A percentile compares a stretch with the other conserved stretches of the same genome.
Conservation (phyloP, 2,888 invertebrate species). For the Drepana falcataria region DNA sequence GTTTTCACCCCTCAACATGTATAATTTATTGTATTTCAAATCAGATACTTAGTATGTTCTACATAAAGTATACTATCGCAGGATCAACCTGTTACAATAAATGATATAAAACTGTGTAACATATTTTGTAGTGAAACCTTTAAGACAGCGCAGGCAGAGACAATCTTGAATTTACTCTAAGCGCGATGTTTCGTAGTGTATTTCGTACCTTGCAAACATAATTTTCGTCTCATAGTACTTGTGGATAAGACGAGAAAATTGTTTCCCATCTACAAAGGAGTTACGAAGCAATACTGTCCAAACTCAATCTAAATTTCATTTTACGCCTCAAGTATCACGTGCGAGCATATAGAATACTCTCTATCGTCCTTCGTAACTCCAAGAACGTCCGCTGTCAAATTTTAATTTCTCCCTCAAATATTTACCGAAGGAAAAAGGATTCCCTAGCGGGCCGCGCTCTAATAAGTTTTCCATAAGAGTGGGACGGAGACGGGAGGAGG, state of each 20-base stretch:
- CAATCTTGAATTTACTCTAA: too few relatives aligned
- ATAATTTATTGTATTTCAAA: not conserved
- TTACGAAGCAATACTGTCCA: constrained; percentile 53
- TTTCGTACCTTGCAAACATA: not conserved
- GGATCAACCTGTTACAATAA: too few relatives aligned
- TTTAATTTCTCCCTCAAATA: constrained; percentile 79
- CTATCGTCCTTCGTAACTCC: constrained; percentile 57
- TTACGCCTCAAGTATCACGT: constrained; percentile 75
- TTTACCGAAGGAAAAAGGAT: constrained; percentile 79
- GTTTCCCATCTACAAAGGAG: constrained; percentile 34
- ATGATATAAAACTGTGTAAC: too few relatives aligned
- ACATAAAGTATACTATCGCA: too few relatives aligned
- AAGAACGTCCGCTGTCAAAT: constrained; percentile 75
- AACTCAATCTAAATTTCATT: constrained; percentile 77
- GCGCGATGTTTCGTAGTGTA: too few relatives aligned
- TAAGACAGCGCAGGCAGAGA: too few relatives aligned
- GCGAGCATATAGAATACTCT: constrained; percentile 67
- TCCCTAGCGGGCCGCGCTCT: constrained; percentile 75
- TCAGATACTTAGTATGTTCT: not conserved
- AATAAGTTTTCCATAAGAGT: constrained; percentile 78
- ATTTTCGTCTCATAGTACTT: not conserved
- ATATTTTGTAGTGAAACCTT: too few relatives aligned
- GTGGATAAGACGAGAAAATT: not conserved
- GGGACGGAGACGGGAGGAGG: constrained; percentile 30
- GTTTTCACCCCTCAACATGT: not conserved